A percentile compares a stretch with the other conserved stretches of the same genome.
These are phyloP conservation scores for Andrena fulva DNA, from an alignment of 2,888 invertebrate species.

Conservation along the genomic window DNA sequence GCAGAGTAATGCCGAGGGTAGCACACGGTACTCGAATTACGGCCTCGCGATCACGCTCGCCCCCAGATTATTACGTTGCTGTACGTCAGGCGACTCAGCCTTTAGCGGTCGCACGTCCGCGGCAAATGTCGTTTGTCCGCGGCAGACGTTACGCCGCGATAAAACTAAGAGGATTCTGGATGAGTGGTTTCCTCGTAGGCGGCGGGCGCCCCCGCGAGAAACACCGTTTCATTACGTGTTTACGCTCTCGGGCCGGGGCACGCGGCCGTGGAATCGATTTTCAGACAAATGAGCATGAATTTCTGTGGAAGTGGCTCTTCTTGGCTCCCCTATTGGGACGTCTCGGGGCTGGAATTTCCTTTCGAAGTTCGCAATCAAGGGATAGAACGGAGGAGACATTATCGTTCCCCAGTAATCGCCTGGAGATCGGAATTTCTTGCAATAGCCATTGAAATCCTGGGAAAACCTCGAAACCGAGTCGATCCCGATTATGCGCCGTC, in stretches of 20 bases:
- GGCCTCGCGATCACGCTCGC: conserved; percentile 8
- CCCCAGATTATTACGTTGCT: conserved; percentile 24
- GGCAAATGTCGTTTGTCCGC: background rate
- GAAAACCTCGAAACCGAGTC: conserved; percentile 8
- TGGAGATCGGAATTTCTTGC: conserved; percentile 12
- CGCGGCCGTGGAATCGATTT: background rate
- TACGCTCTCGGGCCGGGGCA: background rate
- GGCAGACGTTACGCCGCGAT: conserved; percentile 5
- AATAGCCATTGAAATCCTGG: background rate
- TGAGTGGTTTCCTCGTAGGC: background rate
- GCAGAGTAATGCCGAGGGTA: conserved; percentile 47
- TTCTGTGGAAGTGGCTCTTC: background rate
- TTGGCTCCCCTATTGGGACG: background rate
- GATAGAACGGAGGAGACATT: conserved; percentile 15
- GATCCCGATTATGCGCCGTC: background rate
- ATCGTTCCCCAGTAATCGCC: conserved; percentile 18
- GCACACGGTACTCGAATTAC: conserved; percentile 27
- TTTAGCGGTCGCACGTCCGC: background rate
- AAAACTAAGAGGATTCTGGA: conserved; percentile 23
- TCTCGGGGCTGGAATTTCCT: background rate
- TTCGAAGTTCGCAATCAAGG: conserved; percentile 3
- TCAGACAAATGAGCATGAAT: background rate
- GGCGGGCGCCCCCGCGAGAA: background rate
- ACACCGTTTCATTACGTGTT: background rate
- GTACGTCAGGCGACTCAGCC: background rate